A percentile compares a stretch with the other conserved stretches of the same genome.
Evolutionary conservation across 2,797 vertebrate genomes (phyloP).

Genomic region (Malurus splendens): DNA sequence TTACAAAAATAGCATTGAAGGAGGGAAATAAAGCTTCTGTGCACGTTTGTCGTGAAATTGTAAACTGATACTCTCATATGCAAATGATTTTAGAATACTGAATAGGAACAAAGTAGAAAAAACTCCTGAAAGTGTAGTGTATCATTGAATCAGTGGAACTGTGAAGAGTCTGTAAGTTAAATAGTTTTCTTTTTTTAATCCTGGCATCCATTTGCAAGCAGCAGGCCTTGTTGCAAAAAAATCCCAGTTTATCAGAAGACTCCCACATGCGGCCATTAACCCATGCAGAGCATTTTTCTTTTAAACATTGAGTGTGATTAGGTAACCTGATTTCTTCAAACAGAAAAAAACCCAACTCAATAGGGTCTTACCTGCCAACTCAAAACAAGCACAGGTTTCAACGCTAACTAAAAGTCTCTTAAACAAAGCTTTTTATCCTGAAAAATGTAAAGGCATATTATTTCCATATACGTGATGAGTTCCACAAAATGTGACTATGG

Average conservation of each 20-base stretch:
- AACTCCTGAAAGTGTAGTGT: not conserved
- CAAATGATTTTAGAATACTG: not conserved
- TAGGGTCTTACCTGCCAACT: not conserved
- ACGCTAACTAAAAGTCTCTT: not conserved
- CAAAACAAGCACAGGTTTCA: not conserved
- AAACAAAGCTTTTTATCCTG: not conserved
- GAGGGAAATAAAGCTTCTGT: not conserved
- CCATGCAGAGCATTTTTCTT: not conserved
- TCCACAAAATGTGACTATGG: rapidly evolving
- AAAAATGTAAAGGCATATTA: not conserved
- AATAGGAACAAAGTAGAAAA: not conserved
- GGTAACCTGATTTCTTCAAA: not conserved
- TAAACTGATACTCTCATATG: not conserved
- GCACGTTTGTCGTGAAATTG: not conserved
- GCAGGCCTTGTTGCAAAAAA: not conserved
- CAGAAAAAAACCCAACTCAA: not conserved
- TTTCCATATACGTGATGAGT: not conserved
- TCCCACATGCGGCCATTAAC: not conserved
- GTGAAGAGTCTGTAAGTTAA: not conserved
- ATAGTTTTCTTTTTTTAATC: not conserved
- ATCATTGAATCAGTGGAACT: not conserved
- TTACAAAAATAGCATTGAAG: not conserved
- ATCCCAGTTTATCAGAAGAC: not conserved
- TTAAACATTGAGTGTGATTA: not conserved
- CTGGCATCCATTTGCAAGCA: not conserved